phyloP scores from a whole-genome alignment of 2,888 invertebrate genomes.

The Drosophila robusta region DNA sequence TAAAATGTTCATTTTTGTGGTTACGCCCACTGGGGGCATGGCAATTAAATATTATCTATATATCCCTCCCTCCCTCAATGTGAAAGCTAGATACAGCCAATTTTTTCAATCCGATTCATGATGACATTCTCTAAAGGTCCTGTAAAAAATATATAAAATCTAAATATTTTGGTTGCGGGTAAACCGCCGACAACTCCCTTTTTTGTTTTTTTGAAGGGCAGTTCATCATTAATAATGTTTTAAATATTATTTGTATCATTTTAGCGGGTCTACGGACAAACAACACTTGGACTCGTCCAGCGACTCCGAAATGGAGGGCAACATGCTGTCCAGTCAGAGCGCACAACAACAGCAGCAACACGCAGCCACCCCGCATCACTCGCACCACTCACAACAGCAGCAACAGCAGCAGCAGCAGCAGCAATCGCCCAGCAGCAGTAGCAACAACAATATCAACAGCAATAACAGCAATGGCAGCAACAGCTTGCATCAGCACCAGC shows the following conservation, averaged over 20 bases:
- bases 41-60: no score
- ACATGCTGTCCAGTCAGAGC: conserved; percentile 82
- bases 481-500: conserved; percentile 71
- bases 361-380: conserved; percentile 47
- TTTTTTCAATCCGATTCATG: no score
- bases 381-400: conserved; percentile 68
- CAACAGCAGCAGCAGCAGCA: conserved; percentile 55
- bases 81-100: no score
- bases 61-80: no score
- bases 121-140: no score
- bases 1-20: no score
- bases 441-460: conserved; percentile 67
- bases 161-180: no score
- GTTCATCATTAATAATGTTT: no score
- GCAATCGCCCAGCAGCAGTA: conserved; percentile 57
- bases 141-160: no score
- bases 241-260: conserved; percentile 5
- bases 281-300: conserved; percentile 85
- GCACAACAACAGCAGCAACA: conserved; percentile 73
- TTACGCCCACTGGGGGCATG: no score
- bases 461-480: conserved; percentile 54
- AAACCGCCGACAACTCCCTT: no score
- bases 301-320: conserved; percentile 85
- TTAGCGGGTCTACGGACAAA: conserved; percentile 85
- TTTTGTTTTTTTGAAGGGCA: no score